Conservation (phyloP, 2,888 invertebrate species). For the Sycophila texana region DNA sequence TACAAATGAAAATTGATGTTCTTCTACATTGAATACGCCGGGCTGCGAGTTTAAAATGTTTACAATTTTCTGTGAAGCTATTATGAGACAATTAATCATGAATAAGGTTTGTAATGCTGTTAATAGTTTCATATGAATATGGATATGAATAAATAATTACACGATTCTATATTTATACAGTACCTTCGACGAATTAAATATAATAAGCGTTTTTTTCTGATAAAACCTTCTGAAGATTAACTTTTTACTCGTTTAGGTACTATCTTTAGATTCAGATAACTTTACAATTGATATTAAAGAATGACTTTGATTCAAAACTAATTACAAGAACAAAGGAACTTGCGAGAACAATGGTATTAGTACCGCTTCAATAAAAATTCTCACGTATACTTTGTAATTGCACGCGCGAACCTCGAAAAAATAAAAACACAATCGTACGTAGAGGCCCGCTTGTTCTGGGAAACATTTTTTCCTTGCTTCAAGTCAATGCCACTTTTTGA, state of each 20-base stretch:
- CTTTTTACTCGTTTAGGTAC: too few relatives aligned
- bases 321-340: slow-evolving; percentile 24
- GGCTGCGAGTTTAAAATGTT: neutral
- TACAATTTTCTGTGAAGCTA: neutral
- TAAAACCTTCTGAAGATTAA: too few relatives aligned
- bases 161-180: too few relatives aligned
- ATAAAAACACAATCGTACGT: slow-evolving; percentile 9
- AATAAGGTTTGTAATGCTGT: too few relatives aligned
- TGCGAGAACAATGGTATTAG: neutral
- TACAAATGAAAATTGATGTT: neutral
- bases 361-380: slow-evolving; percentile 27
- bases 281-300: neutral
- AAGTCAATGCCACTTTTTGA: slow-evolving; percentile 38
- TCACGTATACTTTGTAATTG: slow-evolving; percentile 34
- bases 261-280: neutral
- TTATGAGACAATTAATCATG: too few relatives aligned
- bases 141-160: too few relatives aligned
- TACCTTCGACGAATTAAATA: too few relatives aligned
- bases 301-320: slow-evolving; percentile 9
- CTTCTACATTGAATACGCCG: neutral
- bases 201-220: too few relatives aligned
- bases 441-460: slow-evolving; percentile 1
- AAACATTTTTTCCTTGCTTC: slow-evolving; percentile 11
- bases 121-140: too few relatives aligned
- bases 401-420: neutral